Percentiles rank a stretch among this genome's conserved stretches.
Conservation (phyloP, 2,113 vertebrate genomes). For the Aleadryas rufinucha region DNA sequence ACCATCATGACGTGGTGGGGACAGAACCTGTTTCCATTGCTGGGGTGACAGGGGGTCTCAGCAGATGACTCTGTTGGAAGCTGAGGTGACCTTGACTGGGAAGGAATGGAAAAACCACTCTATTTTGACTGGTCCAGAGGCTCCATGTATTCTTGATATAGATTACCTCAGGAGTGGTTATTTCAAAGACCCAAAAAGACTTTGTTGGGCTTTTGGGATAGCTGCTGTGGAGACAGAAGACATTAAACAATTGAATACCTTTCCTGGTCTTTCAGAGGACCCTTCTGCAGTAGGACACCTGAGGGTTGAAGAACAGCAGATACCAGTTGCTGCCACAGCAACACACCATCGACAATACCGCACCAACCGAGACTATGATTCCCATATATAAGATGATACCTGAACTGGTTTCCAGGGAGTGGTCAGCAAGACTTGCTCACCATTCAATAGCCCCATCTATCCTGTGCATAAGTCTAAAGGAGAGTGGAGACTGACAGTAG, state of each 20-base stretch:
- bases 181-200: neutral
- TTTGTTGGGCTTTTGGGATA: neutral
- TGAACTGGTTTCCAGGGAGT: neutral
- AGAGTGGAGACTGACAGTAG: neutral
- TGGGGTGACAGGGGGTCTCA: no score
- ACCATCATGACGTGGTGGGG: no score
- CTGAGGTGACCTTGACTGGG: neutral
- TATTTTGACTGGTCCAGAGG: neutral
- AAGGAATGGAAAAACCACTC: neutral
- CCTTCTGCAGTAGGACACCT: neutral
- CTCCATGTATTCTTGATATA: neutral
- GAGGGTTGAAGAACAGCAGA: neutral
- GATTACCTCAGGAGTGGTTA: neutral
- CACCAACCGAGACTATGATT: neutral
- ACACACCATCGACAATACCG: accelerated
- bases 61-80: neutral
- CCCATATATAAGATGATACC: neutral
- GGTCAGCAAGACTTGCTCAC: neutral
- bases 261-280: neutral
- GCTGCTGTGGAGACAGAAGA: neutral
- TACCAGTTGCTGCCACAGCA: neutral
- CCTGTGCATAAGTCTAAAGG: neutral
- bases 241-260: neutral
- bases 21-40: no score
- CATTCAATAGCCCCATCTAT: neutral